Percentiles rank a stretch among this genome's conserved stretches.
phyloP scores from a whole-genome alignment of 2,797 vertebrate genomes.

The Fundulus diaphanus region DNA sequence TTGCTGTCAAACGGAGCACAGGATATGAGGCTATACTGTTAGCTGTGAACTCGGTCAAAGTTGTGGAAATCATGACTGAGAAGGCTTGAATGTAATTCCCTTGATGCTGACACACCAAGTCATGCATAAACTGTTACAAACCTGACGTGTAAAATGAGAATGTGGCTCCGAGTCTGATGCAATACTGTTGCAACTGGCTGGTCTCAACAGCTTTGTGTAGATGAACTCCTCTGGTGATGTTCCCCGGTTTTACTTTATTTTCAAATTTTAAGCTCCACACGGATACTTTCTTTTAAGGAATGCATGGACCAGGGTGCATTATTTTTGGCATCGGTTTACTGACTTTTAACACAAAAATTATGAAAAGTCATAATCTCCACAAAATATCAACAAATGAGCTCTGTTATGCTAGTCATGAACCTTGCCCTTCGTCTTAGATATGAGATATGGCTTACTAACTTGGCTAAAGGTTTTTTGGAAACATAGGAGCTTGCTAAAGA shows the following conservation, averaged over 20 bases:
- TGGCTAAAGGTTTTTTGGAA: background rate
- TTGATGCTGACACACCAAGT: conserved; percentile 26
- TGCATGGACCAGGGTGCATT: conserved; percentile 8
- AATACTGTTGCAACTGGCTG: conserved; percentile 30
- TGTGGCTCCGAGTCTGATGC: conserved; percentile 4
- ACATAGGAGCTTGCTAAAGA: background rate
- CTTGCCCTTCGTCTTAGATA: conserved; percentile 19
- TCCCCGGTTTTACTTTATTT: conserved; percentile 11
- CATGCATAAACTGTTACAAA: conserved; percentile 19
- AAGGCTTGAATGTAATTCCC: conserved; percentile 71
- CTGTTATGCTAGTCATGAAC: background rate
- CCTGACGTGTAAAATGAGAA: conserved; percentile 29
- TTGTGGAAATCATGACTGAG: conserved; percentile 45
- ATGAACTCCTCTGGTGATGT: conserved; percentile 29
- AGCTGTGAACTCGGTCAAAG: conserved; percentile 35
- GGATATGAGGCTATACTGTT: conserved; percentile 27
- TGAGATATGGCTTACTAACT: conserved; percentile 13
- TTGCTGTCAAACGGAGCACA: conserved; percentile 41
- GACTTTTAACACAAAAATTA: background rate
- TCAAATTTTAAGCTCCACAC: conserved; percentile 4
- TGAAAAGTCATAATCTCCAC: conserved; percentile 14
- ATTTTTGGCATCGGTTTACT: background rate
- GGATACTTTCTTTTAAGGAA: conserved; percentile 7
- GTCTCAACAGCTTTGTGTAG: conserved; percentile 25
- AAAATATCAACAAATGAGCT: conserved; percentile 8